Evolutionary conservation across 2,797 vertebrate species (phyloP).

Genomic region (Sus cebifrons): DNA sequence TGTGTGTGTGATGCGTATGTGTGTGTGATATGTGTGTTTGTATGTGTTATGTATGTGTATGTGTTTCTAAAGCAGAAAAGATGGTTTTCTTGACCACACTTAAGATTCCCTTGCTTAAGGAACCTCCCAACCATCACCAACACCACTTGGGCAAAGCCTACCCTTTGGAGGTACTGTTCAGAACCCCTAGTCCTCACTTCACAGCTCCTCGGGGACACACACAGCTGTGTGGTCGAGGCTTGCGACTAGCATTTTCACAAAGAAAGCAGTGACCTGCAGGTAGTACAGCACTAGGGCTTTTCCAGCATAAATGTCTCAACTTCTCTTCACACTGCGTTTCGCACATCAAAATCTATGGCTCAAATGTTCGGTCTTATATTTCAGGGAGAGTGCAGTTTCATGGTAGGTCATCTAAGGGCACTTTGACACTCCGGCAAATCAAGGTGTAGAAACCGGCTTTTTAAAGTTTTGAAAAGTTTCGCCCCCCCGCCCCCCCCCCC

Average conservation of each 20-base stretch:
- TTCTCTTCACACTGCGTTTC: background rate
- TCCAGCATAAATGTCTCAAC: background rate
- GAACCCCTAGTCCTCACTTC: background rate
- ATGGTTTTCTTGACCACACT: constrained; percentile 42
- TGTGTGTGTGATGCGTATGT: background rate
- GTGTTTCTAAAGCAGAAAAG: constrained; percentile 36
- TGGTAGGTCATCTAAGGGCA: constrained; percentile 24
- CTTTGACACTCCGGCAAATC: background rate
- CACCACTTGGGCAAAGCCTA: background rate
- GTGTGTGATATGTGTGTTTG: background rate
- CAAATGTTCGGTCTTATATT: background rate
- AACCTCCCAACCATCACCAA: background rate
- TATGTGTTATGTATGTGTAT: background rate
- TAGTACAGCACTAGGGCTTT: background rate
- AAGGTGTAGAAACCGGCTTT: background rate
- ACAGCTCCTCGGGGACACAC: background rate
- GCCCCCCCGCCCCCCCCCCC: background rate
- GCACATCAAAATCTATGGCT: background rate
- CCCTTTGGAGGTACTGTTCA: background rate
- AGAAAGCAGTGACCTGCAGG: constrained; percentile 66
- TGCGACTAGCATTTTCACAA: constrained; percentile 25
- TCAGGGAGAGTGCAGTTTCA: background rate
- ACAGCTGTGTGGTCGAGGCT: background rate
- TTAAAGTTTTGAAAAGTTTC: background rate
- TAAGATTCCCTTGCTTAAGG: constrained; percentile 57